phyloP scores from a whole-genome alignment of 2,797 vertebrate species.

The Macropodus opercularis region DNA sequence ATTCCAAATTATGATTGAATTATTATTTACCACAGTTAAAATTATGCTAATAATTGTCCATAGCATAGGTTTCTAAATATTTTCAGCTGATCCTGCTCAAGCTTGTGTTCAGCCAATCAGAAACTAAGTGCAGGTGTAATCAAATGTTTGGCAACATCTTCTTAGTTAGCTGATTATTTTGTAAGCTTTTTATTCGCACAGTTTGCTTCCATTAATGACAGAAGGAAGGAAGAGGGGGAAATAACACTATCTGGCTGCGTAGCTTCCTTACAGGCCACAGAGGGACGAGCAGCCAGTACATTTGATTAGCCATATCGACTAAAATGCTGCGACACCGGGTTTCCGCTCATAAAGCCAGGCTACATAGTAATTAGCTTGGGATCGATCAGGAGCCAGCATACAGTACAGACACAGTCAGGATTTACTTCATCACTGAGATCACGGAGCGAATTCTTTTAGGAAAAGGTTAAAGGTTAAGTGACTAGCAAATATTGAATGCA shows the following conservation, averaged over 20 bases:
- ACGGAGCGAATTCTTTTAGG: conserved; percentile 11
- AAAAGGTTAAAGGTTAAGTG: conserved; percentile 32
- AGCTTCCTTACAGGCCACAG: conserved; percentile 39
- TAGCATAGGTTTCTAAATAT: too few species aligned
- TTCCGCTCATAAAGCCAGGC: conserved; percentile 64
- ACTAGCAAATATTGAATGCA: conserved; percentile 11
- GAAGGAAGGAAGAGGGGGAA: conserved; percentile 12
- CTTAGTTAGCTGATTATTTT: too few species aligned
- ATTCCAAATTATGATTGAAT: too few species aligned
- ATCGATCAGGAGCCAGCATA: conserved; percentile 41
- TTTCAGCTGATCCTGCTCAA: too few species aligned
- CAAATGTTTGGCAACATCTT: too few species aligned
- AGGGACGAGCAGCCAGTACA: conserved; percentile 47
- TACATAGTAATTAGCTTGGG: conserved; percentile 59
- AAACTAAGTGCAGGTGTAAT: too few species aligned
- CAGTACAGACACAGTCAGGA: conserved; percentile 22
- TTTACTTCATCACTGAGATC: conserved; percentile 9
- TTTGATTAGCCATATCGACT: conserved; percentile 62
- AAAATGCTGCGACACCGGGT: conserved; percentile 56
- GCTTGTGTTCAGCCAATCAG: too few species aligned
- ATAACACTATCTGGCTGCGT: conserved; percentile 23
- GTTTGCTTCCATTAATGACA: conserved; percentile 27
- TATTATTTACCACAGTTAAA: too few species aligned
- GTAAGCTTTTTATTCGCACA: too few species aligned
- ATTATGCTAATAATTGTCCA: too few species aligned